These are phyloP conservation scores for Tetraodon nigroviridis DNA, from an alignment of 2,113 vertebrate genomes.

Conservation along the genomic window DNA sequence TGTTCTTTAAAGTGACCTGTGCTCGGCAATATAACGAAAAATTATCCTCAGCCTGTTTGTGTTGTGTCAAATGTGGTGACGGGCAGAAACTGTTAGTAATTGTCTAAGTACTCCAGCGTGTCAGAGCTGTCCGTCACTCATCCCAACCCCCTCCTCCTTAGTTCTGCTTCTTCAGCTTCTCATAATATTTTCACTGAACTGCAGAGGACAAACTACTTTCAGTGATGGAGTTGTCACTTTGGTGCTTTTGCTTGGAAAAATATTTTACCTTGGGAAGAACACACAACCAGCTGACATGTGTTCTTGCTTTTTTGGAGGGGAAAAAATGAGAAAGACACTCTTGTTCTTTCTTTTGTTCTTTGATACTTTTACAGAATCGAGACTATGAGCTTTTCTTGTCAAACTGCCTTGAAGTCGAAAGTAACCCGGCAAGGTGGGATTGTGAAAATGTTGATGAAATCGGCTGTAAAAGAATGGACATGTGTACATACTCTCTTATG, in stretches of 20 bases:
- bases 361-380: slow-evolving; percentile 71
- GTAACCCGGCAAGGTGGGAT: slow-evolving; percentile 66
- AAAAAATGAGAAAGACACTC: slow-evolving; percentile 53
- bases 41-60: slow-evolving; percentile 75
- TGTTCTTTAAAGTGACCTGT: slow-evolving; percentile 78
- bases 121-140: slow-evolving; percentile 79
- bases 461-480: slow-evolving; percentile 64
- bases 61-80: slow-evolving; percentile 79
- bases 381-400: slow-evolving; percentile 72
- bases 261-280: slow-evolving; percentile 75
- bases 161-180: slow-evolving; percentile 67
- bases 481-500: slow-evolving; percentile 51
- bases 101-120: slow-evolving; percentile 79
- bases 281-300: slow-evolving; percentile 69
- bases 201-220: slow-evolving; percentile 77
- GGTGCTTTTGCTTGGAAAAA: slow-evolving; percentile 73
- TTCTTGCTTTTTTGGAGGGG: slow-evolving; percentile 61
- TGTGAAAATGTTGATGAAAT: slow-evolving; percentile 64
- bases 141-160: slow-evolving; percentile 53
- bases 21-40: slow-evolving; percentile 75
- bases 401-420: slow-evolving; percentile 68
- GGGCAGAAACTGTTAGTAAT: slow-evolving; percentile 80
- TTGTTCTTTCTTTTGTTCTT: slow-evolving; percentile 73
- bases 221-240: slow-evolving; percentile 77
- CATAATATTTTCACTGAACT: slow-evolving; percentile 79